Conservation (phyloP, 2,888 invertebrate genomes). For the Meteorus cinctellus region DNA sequence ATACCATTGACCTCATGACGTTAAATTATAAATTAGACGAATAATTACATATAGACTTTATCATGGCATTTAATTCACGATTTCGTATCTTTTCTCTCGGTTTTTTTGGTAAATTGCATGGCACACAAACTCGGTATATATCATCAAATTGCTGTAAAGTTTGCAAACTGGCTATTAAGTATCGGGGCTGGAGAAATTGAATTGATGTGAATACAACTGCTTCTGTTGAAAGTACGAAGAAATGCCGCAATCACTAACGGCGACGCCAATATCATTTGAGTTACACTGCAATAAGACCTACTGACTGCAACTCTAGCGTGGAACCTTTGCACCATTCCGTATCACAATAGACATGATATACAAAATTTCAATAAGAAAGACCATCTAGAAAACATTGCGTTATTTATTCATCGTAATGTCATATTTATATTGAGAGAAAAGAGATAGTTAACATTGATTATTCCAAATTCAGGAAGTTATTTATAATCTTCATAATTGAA, state of each 20-base stretch:
- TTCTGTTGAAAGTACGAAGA: constrained; percentile 31
- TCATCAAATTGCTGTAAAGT: neutral
- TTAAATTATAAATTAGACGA: neutral
- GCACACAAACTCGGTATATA: neutral
- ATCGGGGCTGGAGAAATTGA: constrained; percentile 4
- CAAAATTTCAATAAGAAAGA: too few species aligned
- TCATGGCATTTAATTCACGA: neutral
- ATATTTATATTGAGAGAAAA: too few species aligned
- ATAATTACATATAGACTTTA: neutral
- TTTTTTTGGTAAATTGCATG: neutral
- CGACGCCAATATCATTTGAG: constrained; percentile 15
- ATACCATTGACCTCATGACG: constrained; percentile 1
- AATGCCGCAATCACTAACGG: constrained; percentile 32
- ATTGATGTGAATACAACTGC: constrained; percentile 11
- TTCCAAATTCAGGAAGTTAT: neutral
- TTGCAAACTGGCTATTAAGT: constrained; percentile 23
- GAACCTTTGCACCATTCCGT: neutral
- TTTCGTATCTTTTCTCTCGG: neutral
- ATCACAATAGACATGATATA: neutral
- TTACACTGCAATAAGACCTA: constrained; percentile 16
- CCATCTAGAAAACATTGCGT: too few species aligned
- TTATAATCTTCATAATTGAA: neutral
- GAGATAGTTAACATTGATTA: neutral
- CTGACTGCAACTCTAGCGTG: neutral
- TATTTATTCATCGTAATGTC: too few species aligned